A percentile compares a stretch with the other conserved stretches of the same genome.
Evolutionary conservation across 2,797 vertebrate genomes (phyloP).

Genomic region (Ctenopoma kingsleyae): DNA sequence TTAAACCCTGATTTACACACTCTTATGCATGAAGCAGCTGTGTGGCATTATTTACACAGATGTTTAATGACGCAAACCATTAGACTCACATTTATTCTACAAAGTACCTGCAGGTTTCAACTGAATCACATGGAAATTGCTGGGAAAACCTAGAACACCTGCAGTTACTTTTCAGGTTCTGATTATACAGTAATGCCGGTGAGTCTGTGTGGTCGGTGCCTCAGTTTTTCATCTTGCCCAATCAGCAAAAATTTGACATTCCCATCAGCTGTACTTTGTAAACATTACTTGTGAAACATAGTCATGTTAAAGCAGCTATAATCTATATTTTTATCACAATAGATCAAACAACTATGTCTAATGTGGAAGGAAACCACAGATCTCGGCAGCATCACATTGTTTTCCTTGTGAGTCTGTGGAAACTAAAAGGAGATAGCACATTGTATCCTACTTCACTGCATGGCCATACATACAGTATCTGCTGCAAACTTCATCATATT

Average conservation of each 20-base stretch:
- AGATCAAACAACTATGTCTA: neutral
- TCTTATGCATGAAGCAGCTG: neutral
- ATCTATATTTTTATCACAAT: neutral
- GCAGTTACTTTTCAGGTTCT: neutral
- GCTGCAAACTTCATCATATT: neutral
- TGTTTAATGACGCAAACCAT: neutral
- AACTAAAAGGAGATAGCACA: neutral
- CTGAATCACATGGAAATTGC: neutral
- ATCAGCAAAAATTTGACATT: no score
- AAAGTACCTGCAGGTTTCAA: neutral
- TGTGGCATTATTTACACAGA: neutral
- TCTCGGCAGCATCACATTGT: neutral
- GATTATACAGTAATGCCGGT: neutral
- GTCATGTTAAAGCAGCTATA: neutral
- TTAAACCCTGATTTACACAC: neutral
- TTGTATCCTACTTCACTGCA: no score
- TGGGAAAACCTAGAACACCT: constrained; percentile 1
- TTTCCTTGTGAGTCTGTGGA: neutral
- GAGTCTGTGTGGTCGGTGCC: no score
- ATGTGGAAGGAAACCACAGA: neutral
- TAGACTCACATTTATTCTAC: neutral
- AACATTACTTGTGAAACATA: neutral
- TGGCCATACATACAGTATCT: no score
- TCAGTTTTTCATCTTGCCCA: neutral
- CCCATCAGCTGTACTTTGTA: no score